Conservation (phyloP, 2,797 vertebrate species). For the Argentina silus region DNA sequence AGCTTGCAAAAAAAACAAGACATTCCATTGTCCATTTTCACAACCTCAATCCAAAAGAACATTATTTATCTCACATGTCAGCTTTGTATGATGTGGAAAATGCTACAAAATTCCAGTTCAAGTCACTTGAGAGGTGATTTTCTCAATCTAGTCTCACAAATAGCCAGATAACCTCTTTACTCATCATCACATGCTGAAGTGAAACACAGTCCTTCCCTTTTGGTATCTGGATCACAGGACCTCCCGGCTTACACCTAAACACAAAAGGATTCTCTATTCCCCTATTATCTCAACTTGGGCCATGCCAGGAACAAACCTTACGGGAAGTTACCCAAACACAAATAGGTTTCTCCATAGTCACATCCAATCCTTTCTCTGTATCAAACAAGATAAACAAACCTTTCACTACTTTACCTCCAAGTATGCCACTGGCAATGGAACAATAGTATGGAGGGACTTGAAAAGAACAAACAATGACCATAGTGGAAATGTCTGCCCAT, state of each 20-base stretch:
- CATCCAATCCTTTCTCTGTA: background rate
- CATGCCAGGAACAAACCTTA: slow-evolving; percentile 23
- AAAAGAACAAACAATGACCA: slow-evolving; percentile 10
- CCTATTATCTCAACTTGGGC: slow-evolving; percentile 9
- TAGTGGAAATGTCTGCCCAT: slow-evolving; percentile 15
- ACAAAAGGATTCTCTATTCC: slow-evolving; percentile 21
- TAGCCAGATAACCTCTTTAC: slow-evolving; percentile 4
- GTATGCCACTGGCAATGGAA: background rate
- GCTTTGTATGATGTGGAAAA: slow-evolving; percentile 40
- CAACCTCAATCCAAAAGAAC: slow-evolving; percentile 16
- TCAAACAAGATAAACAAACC: background rate
- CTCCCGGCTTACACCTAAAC: slow-evolving; percentile 18
- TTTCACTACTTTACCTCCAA: background rate
- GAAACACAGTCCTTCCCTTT: slow-evolving; percentile 29
- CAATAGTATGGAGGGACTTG: background rate
- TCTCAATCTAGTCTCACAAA: slow-evolving; percentile 25
- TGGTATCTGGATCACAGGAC: slow-evolving; percentile 21
- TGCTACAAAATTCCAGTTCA: slow-evolving; percentile 18
- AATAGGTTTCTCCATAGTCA: slow-evolving; percentile 6
- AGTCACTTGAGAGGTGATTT: slow-evolving; percentile 7
- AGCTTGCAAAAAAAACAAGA: background rate
- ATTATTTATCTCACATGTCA: slow-evolving; percentile 33
- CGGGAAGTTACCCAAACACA: background rate
- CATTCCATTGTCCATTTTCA: slow-evolving; percentile 36
- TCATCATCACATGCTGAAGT: slow-evolving; percentile 37